Percentiles rank a stretch among this genome's conserved stretches.
Evolutionary conservation across 2,888 invertebrate species (phyloP).

Genomic region (Sisyra terminalis): DNA sequence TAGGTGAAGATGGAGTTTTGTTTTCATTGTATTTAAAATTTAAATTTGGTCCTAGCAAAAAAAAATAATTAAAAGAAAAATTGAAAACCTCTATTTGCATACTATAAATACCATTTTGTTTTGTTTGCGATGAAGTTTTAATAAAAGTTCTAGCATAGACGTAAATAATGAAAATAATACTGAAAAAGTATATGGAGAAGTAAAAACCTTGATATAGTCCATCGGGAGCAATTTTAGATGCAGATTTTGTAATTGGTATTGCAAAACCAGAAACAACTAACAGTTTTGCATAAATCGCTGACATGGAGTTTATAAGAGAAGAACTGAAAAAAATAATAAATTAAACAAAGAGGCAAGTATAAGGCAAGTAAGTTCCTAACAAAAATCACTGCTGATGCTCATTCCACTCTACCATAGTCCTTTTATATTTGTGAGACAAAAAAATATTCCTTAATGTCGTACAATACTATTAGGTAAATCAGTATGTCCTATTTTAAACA

Average conservation of each 20-base stretch:
- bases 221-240: conserved; percentile 57
- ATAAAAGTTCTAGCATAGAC: conserved; percentile 21
- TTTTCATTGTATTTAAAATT: not conserved
- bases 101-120: conserved; percentile 4
- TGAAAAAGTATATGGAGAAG: conserved; percentile 61
- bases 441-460: too few species aligned
- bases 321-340: conserved; percentile 33
- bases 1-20: not conserved
- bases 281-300: conserved; percentile 71
- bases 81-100: not conserved
- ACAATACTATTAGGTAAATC: too few species aligned
- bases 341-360: too few species aligned
- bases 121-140: too few species aligned
- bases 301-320: conserved; percentile 53
- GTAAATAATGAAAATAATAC: conserved; percentile 58
- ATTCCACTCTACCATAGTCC: too few species aligned
- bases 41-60: too few species aligned
- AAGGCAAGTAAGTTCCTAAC: too few species aligned
- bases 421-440: too few species aligned
- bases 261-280: conserved; percentile 71
- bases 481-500: too few species aligned
- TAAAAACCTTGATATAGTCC: conserved; percentile 73
- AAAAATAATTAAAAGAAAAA: not conserved
- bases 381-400: too few species aligned
- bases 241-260: conserved; percentile 74